A percentile compares a stretch with the other conserved stretches of the same genome.
Conservation (phyloP, 2,797 vertebrate genomes). For the Spizella passerina region DNA sequence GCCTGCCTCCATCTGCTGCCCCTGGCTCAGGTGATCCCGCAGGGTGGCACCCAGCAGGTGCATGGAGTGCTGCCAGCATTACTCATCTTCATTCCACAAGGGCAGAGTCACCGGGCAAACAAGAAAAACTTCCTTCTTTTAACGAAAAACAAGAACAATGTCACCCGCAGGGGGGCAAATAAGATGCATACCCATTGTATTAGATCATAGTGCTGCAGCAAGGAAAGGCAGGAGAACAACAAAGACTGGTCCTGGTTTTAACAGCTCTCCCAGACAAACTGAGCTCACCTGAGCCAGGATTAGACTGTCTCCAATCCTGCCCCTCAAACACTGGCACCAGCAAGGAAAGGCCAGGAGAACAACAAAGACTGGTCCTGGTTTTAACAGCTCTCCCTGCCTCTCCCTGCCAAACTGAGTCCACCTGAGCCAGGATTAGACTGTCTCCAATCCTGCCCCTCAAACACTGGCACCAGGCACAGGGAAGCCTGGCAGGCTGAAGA, state of each 20-base stretch:
- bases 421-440: not conserved
- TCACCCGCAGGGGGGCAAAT: constrained; percentile 8
- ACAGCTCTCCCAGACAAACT: not conserved
- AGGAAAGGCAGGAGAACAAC: not conserved
- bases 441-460: not conserved
- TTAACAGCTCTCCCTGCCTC: not conserved
- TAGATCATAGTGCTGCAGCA: not conserved
- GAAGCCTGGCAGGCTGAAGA: not conserved
- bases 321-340: not conserved
- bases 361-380: fast-evolving
- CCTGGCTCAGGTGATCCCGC: constrained; percentile 63
- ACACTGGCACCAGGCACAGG: not conserved
- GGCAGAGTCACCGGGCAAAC: constrained; percentile 69
- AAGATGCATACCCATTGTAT: not conserved
- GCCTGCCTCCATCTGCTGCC: constrained; percentile 46
- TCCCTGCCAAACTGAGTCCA: not conserved
- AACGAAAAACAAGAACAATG: constrained; percentile 46
- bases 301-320: not conserved
- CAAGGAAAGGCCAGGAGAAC: not conserved
- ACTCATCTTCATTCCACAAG: constrained; percentile 76
- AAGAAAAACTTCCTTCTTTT: constrained; percentile 63
- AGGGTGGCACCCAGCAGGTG: constrained; percentile 80
- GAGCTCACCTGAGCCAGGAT: not conserved
- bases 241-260: fast-evolving
- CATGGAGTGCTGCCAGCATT: constrained; percentile 68